phyloP scores from a whole-genome alignment of 2,797 vertebrate species.

The Astyanax mexicanus region DNA sequence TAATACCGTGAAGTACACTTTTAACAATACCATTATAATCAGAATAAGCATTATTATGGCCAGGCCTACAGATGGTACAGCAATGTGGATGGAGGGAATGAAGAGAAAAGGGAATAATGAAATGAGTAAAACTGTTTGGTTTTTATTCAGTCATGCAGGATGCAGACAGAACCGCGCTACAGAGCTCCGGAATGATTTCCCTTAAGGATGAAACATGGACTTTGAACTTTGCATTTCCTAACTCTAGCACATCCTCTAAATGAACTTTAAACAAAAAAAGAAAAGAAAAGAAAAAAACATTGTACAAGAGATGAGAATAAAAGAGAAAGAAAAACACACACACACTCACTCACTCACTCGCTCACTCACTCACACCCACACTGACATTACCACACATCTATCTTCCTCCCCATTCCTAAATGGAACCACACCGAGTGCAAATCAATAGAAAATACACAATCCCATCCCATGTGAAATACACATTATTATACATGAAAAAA shows the following conservation, averaged over 20 bases:
- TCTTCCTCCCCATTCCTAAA: conserved; percentile 53
- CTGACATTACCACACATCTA: conserved; percentile 26
- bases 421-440: conserved; percentile 65
- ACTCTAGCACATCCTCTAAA: neutral
- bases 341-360: conserved; percentile 44
- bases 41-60: too few relatives aligned
- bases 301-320: conserved; percentile 17
- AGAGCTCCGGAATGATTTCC: neutral
- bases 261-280: neutral
- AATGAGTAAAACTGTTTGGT: conserved; percentile 18
- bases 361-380: conserved; percentile 14
- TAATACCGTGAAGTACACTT: neutral
- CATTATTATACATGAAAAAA: conserved; percentile 58
- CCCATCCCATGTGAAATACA: conserved; percentile 70
- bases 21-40: neutral
- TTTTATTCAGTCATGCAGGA: conserved; percentile 52
- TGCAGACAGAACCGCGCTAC: neutral
- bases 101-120: conserved; percentile 29
- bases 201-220: conserved; percentile 14
- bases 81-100: neutral
- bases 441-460: conserved; percentile 70
- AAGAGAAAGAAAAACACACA: conserved; percentile 24
- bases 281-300: neutral
- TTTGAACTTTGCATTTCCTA: conserved; percentile 1
- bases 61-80: neutral